Conservation (phyloP, 2,888 invertebrate species). For the Phaedon cochleariae region DNA sequence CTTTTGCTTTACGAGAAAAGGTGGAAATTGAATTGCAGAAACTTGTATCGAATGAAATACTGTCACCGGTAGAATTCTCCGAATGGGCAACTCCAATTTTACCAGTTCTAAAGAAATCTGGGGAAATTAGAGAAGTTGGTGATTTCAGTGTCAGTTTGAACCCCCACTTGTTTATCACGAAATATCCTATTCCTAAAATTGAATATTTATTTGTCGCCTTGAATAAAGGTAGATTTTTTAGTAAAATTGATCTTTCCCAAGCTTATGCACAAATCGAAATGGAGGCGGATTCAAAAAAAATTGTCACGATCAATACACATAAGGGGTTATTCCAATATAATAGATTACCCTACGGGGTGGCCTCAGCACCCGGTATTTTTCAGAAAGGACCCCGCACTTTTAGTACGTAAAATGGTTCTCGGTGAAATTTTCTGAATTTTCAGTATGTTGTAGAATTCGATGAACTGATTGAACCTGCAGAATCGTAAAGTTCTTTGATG, state of each 20-base stretch:
- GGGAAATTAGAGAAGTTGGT: constrained; percentile 24
- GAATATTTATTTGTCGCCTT: constrained; percentile 18
- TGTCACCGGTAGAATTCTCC: background rate
- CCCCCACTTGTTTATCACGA: constrained; percentile 23
- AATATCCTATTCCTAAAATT: constrained; percentile 28
- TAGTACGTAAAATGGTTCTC: no score
- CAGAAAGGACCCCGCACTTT: no score
- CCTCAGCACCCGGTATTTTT: constrained; percentile 25
- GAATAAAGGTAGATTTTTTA: constrained; percentile 17
- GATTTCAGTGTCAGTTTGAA: constrained; percentile 37
- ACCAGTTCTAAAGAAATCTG: constrained; percentile 5
- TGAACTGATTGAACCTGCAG: no score
- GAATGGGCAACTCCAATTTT: background rate
- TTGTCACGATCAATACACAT: background rate
- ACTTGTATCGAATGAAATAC: background rate
- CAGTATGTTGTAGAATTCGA: no score
- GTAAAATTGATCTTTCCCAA: constrained; percentile 33
- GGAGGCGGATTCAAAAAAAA: background rate
- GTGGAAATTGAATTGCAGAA: background rate
- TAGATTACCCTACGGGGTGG: constrained; percentile 32
- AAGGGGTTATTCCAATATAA: constrained; percentile 32
- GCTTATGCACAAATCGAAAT: constrained; percentile 35
- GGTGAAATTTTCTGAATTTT: no score
- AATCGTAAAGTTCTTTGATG: no score
- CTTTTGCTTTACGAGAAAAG: background rate